phyloP scores from a whole-genome alignment of 2,888 invertebrate genomes.

The Chrysomela aeneicollis region DNA sequence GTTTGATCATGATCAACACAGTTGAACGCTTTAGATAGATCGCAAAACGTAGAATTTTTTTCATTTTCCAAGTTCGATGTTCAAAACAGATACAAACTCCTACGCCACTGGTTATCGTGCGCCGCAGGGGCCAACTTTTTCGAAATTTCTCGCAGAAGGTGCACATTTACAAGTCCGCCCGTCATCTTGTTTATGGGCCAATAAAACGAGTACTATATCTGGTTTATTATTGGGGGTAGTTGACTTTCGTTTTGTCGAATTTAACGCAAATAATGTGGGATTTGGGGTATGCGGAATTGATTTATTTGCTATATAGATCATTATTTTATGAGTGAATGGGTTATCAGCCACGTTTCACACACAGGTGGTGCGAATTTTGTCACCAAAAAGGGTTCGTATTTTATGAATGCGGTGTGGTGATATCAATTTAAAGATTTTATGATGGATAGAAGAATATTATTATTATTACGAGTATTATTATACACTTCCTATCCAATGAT shows the following conservation, averaged over 20 bases:
- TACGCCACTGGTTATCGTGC: neutral
- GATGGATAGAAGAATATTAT: too few relatives aligned
- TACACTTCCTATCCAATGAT: too few relatives aligned
- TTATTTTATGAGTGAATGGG: slow-evolving; percentile 9
- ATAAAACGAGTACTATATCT: slow-evolving; percentile 24
- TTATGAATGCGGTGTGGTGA: too few relatives aligned
- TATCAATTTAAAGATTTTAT: too few relatives aligned
- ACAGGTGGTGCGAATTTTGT: neutral
- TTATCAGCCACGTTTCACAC: neutral
- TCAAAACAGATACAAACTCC: too few relatives aligned
- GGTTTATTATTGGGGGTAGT: slow-evolving; percentile 24
- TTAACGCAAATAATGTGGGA: slow-evolving; percentile 31
- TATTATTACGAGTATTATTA: too few relatives aligned
- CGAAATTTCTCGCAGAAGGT: slow-evolving; percentile 7
- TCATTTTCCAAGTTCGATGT: too few relatives aligned
- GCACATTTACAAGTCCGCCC: slow-evolving; percentile 11
- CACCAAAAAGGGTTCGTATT: neutral
- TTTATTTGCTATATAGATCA: slow-evolving; percentile 18
- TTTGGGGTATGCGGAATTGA: slow-evolving; percentile 12
- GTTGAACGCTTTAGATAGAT: too few relatives aligned
- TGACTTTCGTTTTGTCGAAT: slow-evolving; percentile 31
- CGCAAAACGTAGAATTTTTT: too few relatives aligned
- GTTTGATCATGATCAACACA: too few relatives aligned
- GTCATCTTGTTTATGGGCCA: slow-evolving; percentile 29
- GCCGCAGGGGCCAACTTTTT: slow-evolving; percentile 6